Conservation (phyloP, 2,888 invertebrate species). For the Leucophenga maculata region DNA sequence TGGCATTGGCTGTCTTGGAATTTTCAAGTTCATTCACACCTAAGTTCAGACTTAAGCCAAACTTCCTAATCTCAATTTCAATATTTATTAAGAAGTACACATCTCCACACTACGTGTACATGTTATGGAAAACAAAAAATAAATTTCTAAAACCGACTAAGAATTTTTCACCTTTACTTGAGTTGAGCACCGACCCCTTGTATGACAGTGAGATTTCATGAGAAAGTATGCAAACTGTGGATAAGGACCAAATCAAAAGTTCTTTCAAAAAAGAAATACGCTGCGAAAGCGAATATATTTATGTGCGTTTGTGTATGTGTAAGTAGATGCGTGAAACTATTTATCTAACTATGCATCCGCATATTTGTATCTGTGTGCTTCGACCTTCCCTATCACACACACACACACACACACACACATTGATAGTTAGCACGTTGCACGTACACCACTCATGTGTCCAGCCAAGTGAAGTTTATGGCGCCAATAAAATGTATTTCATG, state of each 20-base stretch:
- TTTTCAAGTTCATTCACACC: no score
- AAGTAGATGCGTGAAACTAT: conserved; percentile 50
- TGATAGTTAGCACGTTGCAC: conserved; percentile 48
- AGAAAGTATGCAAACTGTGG: conserved; percentile 48
- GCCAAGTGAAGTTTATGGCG: conserved; percentile 70
- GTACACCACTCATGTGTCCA: conserved; percentile 70
- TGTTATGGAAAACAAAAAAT: not conserved
- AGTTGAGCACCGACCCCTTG: no score
- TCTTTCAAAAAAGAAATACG: not conserved
- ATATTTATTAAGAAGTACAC: no score
- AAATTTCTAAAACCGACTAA: conserved; percentile 37
- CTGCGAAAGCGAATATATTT: not conserved
- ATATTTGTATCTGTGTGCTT: no score
- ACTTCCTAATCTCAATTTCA: no score
- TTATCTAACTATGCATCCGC: not conserved
- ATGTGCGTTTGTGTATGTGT: conserved; percentile 21
- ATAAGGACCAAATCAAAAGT: not conserved
- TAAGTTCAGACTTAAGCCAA: no score
- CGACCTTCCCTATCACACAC: not conserved
- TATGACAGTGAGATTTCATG: conserved; percentile 36
- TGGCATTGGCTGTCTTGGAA: no score
- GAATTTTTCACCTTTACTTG: conserved; percentile 49
- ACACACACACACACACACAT: conserved; percentile 18
- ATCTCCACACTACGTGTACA: no score
- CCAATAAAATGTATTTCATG: conserved; percentile 73